Evolutionary conservation across 2,797 vertebrate species (phyloP), one percentile per base, ranked within the genome.

Genomic region (Harpagifer antarcticus): DNA sequence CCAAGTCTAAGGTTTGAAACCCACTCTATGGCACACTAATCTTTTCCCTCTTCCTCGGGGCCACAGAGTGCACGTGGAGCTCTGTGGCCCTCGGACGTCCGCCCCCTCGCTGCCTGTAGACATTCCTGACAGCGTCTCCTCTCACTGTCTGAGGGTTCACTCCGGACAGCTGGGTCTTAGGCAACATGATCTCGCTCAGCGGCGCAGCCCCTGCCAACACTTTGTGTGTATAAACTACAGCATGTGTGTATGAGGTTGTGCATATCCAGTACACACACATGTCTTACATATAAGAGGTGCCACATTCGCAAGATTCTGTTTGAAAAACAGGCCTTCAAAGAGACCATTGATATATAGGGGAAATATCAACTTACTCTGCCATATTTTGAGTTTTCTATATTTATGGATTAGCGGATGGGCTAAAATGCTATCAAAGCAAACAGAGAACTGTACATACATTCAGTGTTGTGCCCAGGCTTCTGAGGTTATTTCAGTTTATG

Each of bases 71-170:
- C 73, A 83, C 53, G 17, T 53, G 66, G 78, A 72, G 62, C 57
- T 63, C 57, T 58, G 56, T 77, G 23, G 11, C 76, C 77, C 66
- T 49, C 23, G 8, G 59, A 78, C 83, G 3, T 72, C 84, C 78
- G 20, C 81, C 84, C 81, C 78, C 86, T 84, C 74, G 7, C 74
- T 81, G 84, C 76, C 87, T 49, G 77, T 58, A 89, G 91, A 92
- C 91, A 92, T 93, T 91, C 91, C 86, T 90, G 68, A 83, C 82
- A 87, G 86, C 69, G 89, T 92, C 92, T 90, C 89, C 87, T 83
- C 77, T 74, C 86, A 80, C 86, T 59, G 80, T 87, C 88, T 82
- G 86, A 88, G 73, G 76, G 85, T 77, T 84, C 73, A 84, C 78
- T 84, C 53, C 0, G 64, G 88, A 93, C 93, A 94, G 91, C 93